Evolutionary conservation across 2,113 vertebrate genomes (phyloP).

Genomic region (Danio rerio): DNA sequence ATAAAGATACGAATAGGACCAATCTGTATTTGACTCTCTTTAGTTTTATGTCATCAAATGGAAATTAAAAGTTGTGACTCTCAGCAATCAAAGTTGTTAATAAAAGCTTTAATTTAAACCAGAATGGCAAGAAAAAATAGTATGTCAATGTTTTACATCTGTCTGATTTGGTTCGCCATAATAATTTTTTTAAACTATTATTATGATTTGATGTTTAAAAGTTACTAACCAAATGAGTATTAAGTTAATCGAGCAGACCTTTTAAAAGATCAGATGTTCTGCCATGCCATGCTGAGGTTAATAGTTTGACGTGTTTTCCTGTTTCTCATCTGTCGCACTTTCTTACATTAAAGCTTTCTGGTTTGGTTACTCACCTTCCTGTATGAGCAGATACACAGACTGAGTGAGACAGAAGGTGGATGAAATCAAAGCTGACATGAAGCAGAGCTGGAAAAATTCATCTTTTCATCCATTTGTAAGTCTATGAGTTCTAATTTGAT

Average conservation of each 20-base stretch:
- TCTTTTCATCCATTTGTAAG: neutral
- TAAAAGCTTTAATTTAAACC: no score
- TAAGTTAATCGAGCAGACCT: no score
- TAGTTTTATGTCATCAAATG: no score
- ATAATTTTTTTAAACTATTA: neutral
- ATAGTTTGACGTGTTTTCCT: slow-evolving; percentile 52
- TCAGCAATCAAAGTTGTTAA: no score
- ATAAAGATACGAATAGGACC: no score
- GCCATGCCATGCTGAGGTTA: neutral
- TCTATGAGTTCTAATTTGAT: slow-evolving; percentile 19
- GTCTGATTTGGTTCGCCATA: neutral
- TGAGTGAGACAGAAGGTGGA: neutral
- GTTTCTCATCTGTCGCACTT: slow-evolving; percentile 39
- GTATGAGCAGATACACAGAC: slow-evolving; percentile 17
- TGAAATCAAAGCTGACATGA: neutral
- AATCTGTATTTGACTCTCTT: no score
- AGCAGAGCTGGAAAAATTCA: slow-evolving; percentile 14
- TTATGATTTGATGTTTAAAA: neutral
- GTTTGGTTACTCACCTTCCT: slow-evolving; percentile 31
- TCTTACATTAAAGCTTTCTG: slow-evolving; percentile 42
- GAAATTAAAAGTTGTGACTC: no score
- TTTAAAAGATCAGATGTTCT: neutral
- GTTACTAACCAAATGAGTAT: slow-evolving; percentile 5
- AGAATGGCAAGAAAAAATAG: no score
- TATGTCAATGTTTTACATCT: slow-evolving; percentile 13